These are phyloP conservation scores for Leptosomus discolor DNA, from an alignment of 2,113 vertebrate genomes.

Conservation along the genomic window DNA sequence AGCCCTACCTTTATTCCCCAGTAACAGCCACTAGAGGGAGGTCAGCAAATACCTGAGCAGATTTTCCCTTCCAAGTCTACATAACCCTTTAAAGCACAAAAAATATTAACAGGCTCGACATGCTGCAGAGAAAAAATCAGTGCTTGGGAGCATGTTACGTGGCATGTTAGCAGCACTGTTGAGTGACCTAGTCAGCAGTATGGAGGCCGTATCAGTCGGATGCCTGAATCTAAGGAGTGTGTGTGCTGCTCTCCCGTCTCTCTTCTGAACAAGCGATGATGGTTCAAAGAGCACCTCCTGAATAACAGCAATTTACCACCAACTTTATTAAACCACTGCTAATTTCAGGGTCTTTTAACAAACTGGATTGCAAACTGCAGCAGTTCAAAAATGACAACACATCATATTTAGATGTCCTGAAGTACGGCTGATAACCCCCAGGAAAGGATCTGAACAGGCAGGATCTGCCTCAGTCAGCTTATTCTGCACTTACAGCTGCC, in stretches of 20 bases:
- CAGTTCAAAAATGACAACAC: neutral
- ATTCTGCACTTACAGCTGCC: neutral
- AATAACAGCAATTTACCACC: neutral
- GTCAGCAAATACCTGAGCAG: neutral
- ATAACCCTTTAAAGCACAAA: neutral
- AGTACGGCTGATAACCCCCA: neutral
- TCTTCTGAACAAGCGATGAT: neutral
- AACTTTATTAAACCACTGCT: neutral
- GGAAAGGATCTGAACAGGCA: neutral
- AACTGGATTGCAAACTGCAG: neutral
- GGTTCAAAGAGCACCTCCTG: neutral
- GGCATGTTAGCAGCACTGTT: neutral
- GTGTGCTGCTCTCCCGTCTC: neutral
- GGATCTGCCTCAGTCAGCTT: constrained; percentile 13
- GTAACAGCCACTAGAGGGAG: constrained; percentile 39
- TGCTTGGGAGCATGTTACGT: neutral
- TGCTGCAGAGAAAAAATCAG: neutral
- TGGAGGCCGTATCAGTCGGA: rapidly evolving
- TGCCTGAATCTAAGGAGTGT: neutral
- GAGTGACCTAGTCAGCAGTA: neutral
- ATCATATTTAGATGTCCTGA: neutral
- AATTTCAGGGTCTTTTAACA: neutral
- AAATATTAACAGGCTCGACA: neutral
- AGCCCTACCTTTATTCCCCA: neutral
- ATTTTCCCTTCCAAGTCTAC: neutral